Base-by-base conservation (phyloP, 2,888 invertebrate genomes). In the Tortricodes alternella region DNA sequence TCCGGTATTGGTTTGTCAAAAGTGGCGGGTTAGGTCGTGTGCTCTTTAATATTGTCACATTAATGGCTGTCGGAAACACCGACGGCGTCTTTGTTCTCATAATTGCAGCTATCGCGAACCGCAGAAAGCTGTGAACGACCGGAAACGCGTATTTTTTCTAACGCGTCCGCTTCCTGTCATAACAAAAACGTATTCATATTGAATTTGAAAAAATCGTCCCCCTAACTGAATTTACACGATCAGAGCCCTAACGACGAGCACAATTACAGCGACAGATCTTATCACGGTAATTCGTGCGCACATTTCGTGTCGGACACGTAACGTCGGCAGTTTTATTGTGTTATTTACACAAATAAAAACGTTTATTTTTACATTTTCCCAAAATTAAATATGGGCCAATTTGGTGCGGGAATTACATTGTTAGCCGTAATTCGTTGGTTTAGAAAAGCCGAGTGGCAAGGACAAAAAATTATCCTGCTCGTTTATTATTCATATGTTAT, bases 341-440 rank as follows among this genome's bases (percentile, higher is more conserved):
- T 88, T 89, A 89, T 89, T 90, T 89, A 89, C 89, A 89, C 90
- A 89, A 90, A 90, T 90, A 89, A 90, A 90, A 89, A 87, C 89
- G 89, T 89, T 89, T 90, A 90, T 90, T 89, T 89, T 83, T 80
- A 89, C 88, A 89, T 90, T 90, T 89, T 89, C 89, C 89, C 87
- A 89, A 90, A 88, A 89, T 89, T 90, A 89, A 89, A 89, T 89
- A 90, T 83, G 85, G 83, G 73, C 87, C 80, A 89, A 88, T 89
- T 89, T 82, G 68, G 68, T 64, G 74, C 76, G 77, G 78, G 80
- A 77, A 84, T 88, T 81, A 82, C 80, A 74, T 79, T 68, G 84
- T 85, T 84, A 77, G 74, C 68, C 65, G 72, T 83, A 81, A 83
- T 82, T 81, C 77, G 78, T 73, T 75, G 73, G 80, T 80, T 77